These are phyloP conservation scores for Gymnarchus niloticus DNA, from an alignment of 2,113 vertebrate species.

Conservation along the genomic window DNA sequence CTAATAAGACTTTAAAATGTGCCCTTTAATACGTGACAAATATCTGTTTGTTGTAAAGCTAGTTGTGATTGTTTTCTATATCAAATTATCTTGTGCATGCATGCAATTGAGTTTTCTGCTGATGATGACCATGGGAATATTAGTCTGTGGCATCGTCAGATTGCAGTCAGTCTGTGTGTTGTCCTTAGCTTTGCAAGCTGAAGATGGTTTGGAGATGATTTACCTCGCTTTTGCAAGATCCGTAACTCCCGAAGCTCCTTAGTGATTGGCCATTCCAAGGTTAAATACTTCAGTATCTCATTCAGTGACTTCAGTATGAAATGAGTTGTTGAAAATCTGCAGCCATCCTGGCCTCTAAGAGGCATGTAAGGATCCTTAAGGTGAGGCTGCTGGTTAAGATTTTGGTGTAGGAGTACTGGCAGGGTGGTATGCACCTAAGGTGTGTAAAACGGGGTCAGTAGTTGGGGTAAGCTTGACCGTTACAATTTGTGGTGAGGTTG, in stretches of 20 bases:
- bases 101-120: constrained; percentile 4
- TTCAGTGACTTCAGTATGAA: background rate
- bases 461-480: background rate
- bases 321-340: background rate
- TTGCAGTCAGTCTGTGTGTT: background rate
- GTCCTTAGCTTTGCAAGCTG: constrained; percentile 14
- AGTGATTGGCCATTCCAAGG: background rate
- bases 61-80: background rate
- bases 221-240: background rate
- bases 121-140: background rate
- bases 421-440: background rate
- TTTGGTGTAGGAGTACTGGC: background rate
- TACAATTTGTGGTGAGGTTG: background rate
- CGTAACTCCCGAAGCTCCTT: background rate
- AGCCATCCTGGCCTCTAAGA: background rate
- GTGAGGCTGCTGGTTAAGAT: background rate
- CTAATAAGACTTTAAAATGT: constrained; percentile 7
- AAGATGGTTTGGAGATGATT: background rate
- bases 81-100: constrained; percentile 10
- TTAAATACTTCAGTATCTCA: background rate
- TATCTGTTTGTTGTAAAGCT: background rate
- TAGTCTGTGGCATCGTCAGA: background rate
- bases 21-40: constrained; percentile 2
- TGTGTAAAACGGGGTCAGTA: background rate
- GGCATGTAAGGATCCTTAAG: background rate